Conservation (phyloP, 2,113 vertebrate species). For the Rhizomys pruinosus region DNA sequence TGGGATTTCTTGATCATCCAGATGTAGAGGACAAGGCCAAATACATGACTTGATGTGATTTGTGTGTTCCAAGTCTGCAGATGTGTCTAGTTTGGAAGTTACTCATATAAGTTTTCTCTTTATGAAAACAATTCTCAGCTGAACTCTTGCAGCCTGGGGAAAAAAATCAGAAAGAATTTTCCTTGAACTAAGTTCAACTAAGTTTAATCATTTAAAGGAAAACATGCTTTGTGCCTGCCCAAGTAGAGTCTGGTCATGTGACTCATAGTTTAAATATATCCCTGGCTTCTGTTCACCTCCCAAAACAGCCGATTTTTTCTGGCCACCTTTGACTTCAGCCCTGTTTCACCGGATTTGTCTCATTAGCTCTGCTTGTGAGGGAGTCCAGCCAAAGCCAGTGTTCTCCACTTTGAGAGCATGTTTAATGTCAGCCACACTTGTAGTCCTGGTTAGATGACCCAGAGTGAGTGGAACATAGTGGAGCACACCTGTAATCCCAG, state of each 20-base stretch:
- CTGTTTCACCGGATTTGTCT: neutral
- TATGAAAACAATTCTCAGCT: conserved; percentile 60
- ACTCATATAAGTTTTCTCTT: conserved; percentile 19
- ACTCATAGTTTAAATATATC: conserved; percentile 32
- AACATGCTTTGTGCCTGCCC: conserved; percentile 43
- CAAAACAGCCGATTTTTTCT: neutral
- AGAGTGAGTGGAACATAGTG: neutral
- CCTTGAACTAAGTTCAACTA: conserved; percentile 64
- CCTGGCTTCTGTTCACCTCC: neutral
- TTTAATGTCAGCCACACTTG: neutral
- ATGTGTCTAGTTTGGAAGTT: conserved; percentile 17
- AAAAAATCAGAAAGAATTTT: conserved; percentile 32
- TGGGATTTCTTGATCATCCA: conserved; percentile 5
- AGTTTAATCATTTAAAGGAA: conserved; percentile 75
- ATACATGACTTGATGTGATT: neutral
- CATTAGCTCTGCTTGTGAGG: neutral
- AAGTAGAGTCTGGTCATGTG: conserved; percentile 17
- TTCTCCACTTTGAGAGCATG: neutral
- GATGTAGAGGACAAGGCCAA: neutral
- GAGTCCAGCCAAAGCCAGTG: neutral
- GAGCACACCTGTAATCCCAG: too few relatives aligned
- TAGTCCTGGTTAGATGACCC: neutral
- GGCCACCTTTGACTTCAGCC: neutral
- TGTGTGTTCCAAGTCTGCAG: neutral
- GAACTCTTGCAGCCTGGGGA: neutral